Evolutionary conservation across 2,797 vertebrate genomes (phyloP).

Genomic region (Peromyscus eremicus): DNA sequence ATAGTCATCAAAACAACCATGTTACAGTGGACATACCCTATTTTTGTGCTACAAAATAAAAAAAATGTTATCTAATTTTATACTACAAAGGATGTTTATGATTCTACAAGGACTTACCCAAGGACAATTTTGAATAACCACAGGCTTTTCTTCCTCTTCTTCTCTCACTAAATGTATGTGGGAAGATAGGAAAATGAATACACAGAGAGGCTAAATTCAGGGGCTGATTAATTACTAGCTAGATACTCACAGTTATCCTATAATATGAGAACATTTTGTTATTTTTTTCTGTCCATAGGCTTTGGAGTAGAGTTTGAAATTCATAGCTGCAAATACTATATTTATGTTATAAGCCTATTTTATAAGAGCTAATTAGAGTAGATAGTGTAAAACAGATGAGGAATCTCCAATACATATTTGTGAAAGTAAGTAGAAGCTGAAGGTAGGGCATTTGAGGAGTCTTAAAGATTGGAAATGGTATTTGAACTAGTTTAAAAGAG

Average conservation of each 20-base stretch:
- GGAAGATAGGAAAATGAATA: neutral
- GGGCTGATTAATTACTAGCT: neutral
- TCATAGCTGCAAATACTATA: neutral
- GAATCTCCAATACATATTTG: neutral
- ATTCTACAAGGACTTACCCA: neutral
- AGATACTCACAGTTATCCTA: accelerated
- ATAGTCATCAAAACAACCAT: neutral
- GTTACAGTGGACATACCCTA: too few relatives aligned
- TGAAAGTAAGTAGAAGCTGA: neutral
- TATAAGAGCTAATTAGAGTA: neutral
- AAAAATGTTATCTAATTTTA: neutral
- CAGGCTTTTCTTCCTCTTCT: neutral
- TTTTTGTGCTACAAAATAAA: neutral
- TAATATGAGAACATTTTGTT: neutral
- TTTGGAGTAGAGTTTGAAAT: neutral
- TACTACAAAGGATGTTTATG: neutral
- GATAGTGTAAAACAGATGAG: neutral
- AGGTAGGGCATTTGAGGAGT: neutral
- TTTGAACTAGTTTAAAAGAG: neutral
- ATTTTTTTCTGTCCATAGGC: neutral
- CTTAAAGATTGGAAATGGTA: neutral
- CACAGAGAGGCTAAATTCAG: neutral
- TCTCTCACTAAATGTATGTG: neutral
- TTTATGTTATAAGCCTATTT: neutral
- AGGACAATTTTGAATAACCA: neutral